A percentile compares a stretch with the other conserved stretches of the same genome.
phyloP scores from a whole-genome alignment of 2,113 vertebrate species.

The Apeltes quadracus region DNA sequence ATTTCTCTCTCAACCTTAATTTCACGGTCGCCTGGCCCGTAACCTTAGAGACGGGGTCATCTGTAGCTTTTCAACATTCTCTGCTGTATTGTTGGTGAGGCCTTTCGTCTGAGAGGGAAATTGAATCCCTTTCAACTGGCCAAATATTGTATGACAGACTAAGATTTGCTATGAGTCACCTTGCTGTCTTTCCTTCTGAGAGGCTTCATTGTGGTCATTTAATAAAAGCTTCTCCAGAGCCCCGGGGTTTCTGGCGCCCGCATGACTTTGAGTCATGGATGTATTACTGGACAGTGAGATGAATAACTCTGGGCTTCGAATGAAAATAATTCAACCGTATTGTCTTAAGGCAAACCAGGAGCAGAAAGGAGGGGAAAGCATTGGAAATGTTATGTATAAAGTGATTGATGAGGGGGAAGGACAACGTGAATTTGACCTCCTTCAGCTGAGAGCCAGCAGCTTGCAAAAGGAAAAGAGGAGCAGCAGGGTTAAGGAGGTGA shows the following conservation, averaged over 20 bases:
- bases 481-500: conserved; percentile 68
- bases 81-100: conserved; percentile 17
- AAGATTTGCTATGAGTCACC: conserved; percentile 40
- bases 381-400: conserved; percentile 22
- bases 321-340: conserved; percentile 20
- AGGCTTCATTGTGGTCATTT: conserved; percentile 13
- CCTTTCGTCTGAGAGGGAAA: conserved; percentile 25
- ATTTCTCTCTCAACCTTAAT: neutral
- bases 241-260: conserved; percentile 9
- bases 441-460: conserved; percentile 42
- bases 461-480: conserved; percentile 28
- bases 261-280: conserved; percentile 22
- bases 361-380: neutral
- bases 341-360: conserved; percentile 21
- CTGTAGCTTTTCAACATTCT: conserved; percentile 31
- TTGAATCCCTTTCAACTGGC: conserved; percentile 30
- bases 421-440: conserved; percentile 28
- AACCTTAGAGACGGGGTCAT: conserved; percentile 9
- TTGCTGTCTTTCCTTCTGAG: conserved; percentile 20
- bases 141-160: conserved; percentile 32
- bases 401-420: conserved; percentile 46
- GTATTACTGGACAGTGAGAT: conserved; percentile 5
- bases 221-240: conserved; percentile 34
- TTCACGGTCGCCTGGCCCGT: neutral
- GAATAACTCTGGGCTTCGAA: conserved; percentile 11